A percentile compares a stretch with the other conserved stretches of the same genome.
Evolutionary conservation across 1,140 invertebrate genomes (phyloP).

Genomic region (Ctenoplectra terminalis): DNA sequence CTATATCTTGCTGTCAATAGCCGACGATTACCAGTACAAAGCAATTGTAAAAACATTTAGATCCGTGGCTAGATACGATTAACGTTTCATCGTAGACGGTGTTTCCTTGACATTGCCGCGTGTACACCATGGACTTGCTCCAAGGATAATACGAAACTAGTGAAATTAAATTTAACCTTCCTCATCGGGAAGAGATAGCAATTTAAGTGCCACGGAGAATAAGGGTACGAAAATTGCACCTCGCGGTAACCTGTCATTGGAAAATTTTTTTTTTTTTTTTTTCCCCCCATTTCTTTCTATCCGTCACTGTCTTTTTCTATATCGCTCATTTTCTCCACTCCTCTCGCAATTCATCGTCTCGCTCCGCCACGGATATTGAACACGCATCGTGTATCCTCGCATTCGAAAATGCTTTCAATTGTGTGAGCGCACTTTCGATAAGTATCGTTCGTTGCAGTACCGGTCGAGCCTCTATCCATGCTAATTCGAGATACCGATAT

Average conservation of each 20-base stretch:
- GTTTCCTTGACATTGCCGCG: slow-evolving; percentile 13
- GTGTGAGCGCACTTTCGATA: slow-evolving; percentile 38
- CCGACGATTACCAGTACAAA: slow-evolving; percentile 39
- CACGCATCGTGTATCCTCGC: slow-evolving; percentile 20
- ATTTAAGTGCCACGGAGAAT: slow-evolving; percentile 20
- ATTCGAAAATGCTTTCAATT: slow-evolving; percentile 33
- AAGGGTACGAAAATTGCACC: slow-evolving; percentile 35
- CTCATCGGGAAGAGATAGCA: background rate
- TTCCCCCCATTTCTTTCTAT: background rate
- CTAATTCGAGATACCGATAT: slow-evolving; percentile 49
- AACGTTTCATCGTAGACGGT: slow-evolving; percentile 11
- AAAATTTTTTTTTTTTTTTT: background rate
- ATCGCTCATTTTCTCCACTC: background rate
- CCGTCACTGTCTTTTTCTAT: background rate
- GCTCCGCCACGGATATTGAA: slow-evolving; percentile 15
- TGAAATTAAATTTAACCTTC: slow-evolving; percentile 33
- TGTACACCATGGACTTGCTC: background rate
- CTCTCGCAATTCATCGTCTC: slow-evolving; percentile 8
- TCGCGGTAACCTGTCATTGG: slow-evolving; percentile 12
- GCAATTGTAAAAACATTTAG: slow-evolving; percentile 47
- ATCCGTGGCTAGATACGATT: slow-evolving; percentile 25
- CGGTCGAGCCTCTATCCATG: slow-evolving; percentile 31
- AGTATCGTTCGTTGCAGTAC: slow-evolving; percentile 47
- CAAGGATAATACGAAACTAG: background rate
- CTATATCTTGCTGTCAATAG: slow-evolving; percentile 26